A percentile compares a stretch with the other conserved stretches of the same genome.
Evolutionary conservation across 2,888 invertebrate species (phyloP).

Genomic region (Pterostichus madidus): DNA sequence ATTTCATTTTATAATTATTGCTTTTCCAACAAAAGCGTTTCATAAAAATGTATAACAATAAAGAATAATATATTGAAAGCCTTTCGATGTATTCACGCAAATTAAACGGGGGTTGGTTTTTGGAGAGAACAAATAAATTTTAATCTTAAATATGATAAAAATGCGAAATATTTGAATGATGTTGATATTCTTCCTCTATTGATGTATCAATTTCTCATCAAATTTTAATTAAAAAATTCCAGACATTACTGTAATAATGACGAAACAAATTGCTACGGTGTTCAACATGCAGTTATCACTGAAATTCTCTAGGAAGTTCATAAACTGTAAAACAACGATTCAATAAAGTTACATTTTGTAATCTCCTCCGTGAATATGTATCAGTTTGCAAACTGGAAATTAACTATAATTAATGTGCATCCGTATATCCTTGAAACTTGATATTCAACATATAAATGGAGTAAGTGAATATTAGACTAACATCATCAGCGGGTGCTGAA

Average conservation of each 20-base stretch:
- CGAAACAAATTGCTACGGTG: conserved; percentile 32
- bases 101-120: not conserved
- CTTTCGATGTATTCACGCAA: not conserved
- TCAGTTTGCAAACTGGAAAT: conserved; percentile 34
- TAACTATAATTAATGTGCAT: conserved; percentile 39
- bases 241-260: conserved; percentile 39
- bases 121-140: not conserved
- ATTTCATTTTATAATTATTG: no score
- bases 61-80: no score
- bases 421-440: conserved; percentile 33
- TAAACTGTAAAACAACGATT: conserved; percentile 21
- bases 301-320: not conserved
- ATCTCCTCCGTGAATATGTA: conserved; percentile 28
- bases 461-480: not conserved
- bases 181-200: not conserved
- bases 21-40: no score
- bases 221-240: conserved; percentile 60
- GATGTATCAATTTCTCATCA: conserved; percentile 25
- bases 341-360: conserved; percentile 40
- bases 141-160: conserved; percentile 18
- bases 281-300: not conserved
- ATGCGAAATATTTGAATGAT: conserved; percentile 26
- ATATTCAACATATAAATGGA: conserved; percentile 24
- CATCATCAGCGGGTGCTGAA: not conserved
- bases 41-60: no score